A percentile compares a stretch with the other conserved stretches of the same genome.
phyloP scores from a whole-genome alignment of 2,113 vertebrate genomes.

The Nothoprocta pentlandii region DNA sequence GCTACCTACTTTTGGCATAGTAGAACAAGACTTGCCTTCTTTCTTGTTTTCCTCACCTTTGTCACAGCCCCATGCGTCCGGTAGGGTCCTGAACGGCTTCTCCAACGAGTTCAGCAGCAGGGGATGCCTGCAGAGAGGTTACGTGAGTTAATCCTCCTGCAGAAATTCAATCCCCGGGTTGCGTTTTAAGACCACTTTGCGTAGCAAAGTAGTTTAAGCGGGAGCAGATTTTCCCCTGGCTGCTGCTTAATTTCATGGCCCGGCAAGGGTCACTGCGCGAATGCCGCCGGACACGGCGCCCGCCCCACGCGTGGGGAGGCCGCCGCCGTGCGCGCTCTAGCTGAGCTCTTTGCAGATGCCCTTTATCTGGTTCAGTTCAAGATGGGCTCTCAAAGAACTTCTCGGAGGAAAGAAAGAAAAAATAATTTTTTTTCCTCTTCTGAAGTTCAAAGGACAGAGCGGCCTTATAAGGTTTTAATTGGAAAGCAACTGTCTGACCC shows the following conservation, averaged over 20 bases:
- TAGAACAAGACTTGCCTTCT: not conserved
- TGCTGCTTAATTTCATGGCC: constrained; percentile 82
- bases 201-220: constrained; percentile 83
- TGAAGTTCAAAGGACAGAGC: constrained; percentile 69
- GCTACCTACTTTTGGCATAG: not conserved
- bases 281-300: constrained; percentile 65
- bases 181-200: constrained; percentile 81
- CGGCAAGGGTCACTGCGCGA: constrained; percentile 79
- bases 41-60: not conserved
- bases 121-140: constrained; percentile 73
- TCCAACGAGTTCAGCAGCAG: constrained; percentile 61
- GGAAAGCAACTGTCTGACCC: constrained; percentile 77
- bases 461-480: constrained; percentile 51
- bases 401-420: not conserved
- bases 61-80: not conserved
- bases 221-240: constrained; percentile 79
- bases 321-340: constrained; percentile 36
- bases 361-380: constrained; percentile 53
- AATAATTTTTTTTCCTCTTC: not conserved
- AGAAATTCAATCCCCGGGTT: constrained; percentile 79
- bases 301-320: not conserved
- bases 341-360: constrained; percentile 59
- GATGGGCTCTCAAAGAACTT: constrained; percentile 69
- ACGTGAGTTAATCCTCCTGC: constrained; percentile 76
- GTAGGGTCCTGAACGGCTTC: constrained; percentile 33